Conservation (phyloP, 2,797 vertebrate genomes). For the Coracias cyanogaster region DNA sequence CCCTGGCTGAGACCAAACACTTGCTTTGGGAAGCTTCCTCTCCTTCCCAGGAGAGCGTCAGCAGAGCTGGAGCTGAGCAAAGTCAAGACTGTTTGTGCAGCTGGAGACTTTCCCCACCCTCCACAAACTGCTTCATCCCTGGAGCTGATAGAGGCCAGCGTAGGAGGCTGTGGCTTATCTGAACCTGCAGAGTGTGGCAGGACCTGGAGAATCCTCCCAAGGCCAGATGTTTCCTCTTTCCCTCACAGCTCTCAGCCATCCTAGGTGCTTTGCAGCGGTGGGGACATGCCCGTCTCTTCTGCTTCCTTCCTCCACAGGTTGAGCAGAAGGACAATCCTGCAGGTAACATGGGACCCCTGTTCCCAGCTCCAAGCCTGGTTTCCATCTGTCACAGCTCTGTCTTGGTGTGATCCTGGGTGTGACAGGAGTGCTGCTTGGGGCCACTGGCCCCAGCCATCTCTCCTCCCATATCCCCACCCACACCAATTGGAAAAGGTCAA, state of each 20-base stretch:
- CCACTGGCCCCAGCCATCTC: not conserved
- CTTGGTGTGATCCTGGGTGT: not conserved
- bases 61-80: not conserved
- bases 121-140: not conserved
- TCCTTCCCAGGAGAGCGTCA: not conserved
- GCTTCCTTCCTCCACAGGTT: fast-evolving
- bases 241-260: not conserved
- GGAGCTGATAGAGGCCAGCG: not conserved
- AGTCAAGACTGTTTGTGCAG: not conserved
- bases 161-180: not conserved
- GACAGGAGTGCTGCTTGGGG: fast-evolving
- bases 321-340: not conserved
- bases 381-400: fast-evolving
- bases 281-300: not conserved
- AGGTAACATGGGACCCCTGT: fast-evolving
- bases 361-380: not conserved
- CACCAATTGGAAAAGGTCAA: not conserved
- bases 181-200: not conserved
- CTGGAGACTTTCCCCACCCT: not conserved
- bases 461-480: not conserved
- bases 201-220: not conserved
- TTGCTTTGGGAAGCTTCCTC: fast-evolving
- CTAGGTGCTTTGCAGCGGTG: fast-evolving
- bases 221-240: not conserved
- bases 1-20: not conserved